Conservation (phyloP, 2,888 invertebrate species). For the Oligia latruncula region DNA sequence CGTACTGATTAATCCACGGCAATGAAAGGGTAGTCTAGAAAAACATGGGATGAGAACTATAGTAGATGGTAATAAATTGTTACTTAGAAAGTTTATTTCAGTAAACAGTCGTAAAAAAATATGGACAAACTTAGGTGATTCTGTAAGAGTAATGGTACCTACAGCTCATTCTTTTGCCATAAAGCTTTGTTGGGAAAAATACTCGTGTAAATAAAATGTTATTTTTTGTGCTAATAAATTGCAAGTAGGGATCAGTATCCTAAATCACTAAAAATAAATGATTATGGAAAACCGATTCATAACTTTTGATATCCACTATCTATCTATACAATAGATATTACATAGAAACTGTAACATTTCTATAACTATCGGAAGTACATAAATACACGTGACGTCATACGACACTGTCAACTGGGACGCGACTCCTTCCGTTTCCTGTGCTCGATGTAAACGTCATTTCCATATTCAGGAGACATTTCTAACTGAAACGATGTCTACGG, state of each 20-base stretch:
- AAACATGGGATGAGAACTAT: too few relatives aligned
- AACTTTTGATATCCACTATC: neutral
- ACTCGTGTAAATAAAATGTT: conserved; percentile 3
- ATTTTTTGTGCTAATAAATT: neutral
- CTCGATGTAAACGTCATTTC: conserved; percentile 63
- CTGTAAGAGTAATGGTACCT: neutral
- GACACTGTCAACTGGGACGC: conserved; percentile 62
- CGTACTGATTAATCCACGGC: conserved; percentile 6
- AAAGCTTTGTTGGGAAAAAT: neutral
- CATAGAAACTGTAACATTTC: conserved; percentile 35
- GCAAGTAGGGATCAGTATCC: neutral
- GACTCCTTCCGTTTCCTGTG: conserved; percentile 71
- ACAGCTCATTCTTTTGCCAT: neutral
- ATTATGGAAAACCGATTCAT: conserved; percentile 13
- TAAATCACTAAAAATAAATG: conserved; percentile 11
- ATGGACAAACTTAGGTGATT: conserved; percentile 4
- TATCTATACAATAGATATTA: neutral
- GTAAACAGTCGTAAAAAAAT: neutral
- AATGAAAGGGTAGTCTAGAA: neutral
- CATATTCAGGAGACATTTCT: conserved; percentile 57
- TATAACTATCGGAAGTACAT: conserved; percentile 37
- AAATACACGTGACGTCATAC: conserved; percentile 42
- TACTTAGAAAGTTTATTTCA: neutral
- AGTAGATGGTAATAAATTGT: neutral
- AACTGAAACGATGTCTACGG: conserved; percentile 26